Base-by-base conservation (phyloP, 2,888 invertebrate genomes). In the Mamestra brassicae region DNA sequence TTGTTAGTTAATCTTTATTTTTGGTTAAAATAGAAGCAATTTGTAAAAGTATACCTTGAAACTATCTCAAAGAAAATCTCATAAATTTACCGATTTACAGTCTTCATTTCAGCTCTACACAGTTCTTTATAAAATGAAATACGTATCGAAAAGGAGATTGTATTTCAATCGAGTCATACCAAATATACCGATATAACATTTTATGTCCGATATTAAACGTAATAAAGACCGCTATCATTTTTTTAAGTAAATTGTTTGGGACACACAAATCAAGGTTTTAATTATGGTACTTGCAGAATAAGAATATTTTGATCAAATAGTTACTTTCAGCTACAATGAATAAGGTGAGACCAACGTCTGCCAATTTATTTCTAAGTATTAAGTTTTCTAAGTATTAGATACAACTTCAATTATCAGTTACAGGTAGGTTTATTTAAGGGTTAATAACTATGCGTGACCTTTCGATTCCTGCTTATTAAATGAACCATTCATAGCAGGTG, bases 181-280 rank as follows among this genome's bases (percentile, higher is more conserved):
- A 62, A 72, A 15, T 13, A 47, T 3, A 72, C 55, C 52, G 65
- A 71, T 69, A 79, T 80, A 82, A 52, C 42, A 73, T 84, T 85
- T 86, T 80, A 82, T 74, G 79, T 66, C 54, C 47, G 45, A 68
- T 77, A 81, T 76, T 73, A 80, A 88, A 85, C 50, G 58, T 15
- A 67, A 70, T 71, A n/a, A 60, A 74, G 26, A 61, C 15, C 13
- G 17, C 55, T 26, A 26, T 26, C 26, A 26, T 26, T 26, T 26
- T 26, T 26, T 26, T 26, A 26, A 66, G 71, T 84, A 85, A 61
- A 76, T 54, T 67, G 66, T 75, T 66, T n/a, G 13, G 26, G 54
- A 62, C 42, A 34, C 57, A 63, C 58, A 63, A 76, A 71, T 66
- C 77, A 76, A 71, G 64, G 57, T 7, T 57, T 36, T 36, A 26